phyloP scores from a whole-genome alignment of 2,888 invertebrate species.

The Sympetrum striolatum region DNA sequence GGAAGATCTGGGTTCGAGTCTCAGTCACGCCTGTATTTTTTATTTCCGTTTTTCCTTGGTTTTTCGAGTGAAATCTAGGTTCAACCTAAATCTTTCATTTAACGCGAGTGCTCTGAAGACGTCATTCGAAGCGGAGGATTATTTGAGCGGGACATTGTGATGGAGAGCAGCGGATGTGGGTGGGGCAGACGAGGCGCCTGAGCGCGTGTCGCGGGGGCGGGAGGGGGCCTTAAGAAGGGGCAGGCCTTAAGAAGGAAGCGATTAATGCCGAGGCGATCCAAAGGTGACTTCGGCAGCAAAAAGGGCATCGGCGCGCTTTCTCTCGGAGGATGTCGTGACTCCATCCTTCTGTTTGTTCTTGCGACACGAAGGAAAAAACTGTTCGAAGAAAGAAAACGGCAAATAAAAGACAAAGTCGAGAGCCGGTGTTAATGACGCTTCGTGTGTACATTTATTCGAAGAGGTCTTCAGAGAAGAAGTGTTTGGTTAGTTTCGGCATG shows the following conservation, averaged over 20 bases:
- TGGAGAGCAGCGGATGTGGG: neutral
- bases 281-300: neutral
- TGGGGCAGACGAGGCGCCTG: neutral
- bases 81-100: too few species aligned
- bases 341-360: neutral
- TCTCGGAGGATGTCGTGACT: neutral
- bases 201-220: neutral
- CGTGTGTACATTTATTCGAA: neutral
- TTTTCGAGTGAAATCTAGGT: too few species aligned
- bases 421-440: neutral
- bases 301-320: too few species aligned
- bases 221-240: neutral
- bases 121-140: too few species aligned
- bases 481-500: too few species aligned
- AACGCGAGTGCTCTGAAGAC: too few species aligned
- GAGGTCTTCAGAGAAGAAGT: neutral
- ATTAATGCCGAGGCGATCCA: neutral
- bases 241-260: neutral
- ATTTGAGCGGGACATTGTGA: neutral
- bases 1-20: too few species aligned
- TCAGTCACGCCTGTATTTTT: too few species aligned
- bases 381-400: neutral
- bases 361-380: neutral
- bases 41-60: too few species aligned
- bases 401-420: neutral